These are phyloP conservation scores for Chaitophorus viminalis DNA, from an alignment of 2,888 invertebrate genomes.

Conservation along the genomic window DNA sequence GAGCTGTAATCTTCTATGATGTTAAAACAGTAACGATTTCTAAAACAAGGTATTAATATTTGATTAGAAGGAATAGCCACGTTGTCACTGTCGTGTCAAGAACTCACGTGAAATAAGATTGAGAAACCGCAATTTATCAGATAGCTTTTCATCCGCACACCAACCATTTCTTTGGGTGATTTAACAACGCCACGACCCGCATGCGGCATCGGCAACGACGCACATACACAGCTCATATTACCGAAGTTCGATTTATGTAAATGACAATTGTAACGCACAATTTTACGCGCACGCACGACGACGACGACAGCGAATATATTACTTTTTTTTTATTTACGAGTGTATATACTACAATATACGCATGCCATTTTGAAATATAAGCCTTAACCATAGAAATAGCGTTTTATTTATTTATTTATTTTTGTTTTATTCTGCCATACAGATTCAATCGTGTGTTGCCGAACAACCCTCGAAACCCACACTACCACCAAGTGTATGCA, in stretches of 20 bases:
- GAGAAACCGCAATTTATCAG: conserved; percentile 25
- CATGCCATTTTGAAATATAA: too few species aligned
- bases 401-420: too few species aligned
- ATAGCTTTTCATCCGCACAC: not conserved
- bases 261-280: conserved; percentile 9
- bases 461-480: too few species aligned
- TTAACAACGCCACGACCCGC: not conserved
- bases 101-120: not conserved
- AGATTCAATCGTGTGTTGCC: too few species aligned
- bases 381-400: too few species aligned
- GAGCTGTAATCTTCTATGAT: too few species aligned
- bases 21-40: not conserved
- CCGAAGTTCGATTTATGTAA: conserved; percentile 29
- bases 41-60: not conserved
- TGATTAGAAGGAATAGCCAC: not conserved
- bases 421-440: too few species aligned
- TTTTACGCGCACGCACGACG: not conserved
- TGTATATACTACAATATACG: too few species aligned
- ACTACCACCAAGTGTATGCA: too few species aligned
- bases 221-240: not conserved
- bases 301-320: conserved; percentile 10
- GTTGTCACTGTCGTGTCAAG: not conserved
- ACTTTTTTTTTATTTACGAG: not conserved
- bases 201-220: too few species aligned
- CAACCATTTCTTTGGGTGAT: conserved; percentile 13